Conservation (phyloP, 1,140 invertebrate genomes). For the Polyergus mexicanus region DNA sequence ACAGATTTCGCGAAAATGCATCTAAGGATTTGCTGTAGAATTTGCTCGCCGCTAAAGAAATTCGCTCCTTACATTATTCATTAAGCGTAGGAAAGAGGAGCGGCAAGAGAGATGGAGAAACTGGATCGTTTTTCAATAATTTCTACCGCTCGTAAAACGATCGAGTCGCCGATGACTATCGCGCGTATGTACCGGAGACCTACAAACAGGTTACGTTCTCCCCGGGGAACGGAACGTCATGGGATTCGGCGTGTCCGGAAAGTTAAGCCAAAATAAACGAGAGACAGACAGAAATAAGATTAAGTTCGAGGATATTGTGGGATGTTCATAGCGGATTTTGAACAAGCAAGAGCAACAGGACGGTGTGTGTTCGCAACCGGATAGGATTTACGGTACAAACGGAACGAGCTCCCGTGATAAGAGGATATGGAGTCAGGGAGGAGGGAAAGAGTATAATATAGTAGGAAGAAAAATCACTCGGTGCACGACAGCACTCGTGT, state of each 20-base stretch:
- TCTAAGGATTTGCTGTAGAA: constrained; percentile 1
- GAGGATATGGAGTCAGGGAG: too few species aligned
- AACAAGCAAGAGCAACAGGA: constrained; percentile 46
- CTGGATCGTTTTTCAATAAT: constrained; percentile 60
- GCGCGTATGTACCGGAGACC: constrained; percentile 23
- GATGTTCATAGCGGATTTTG: constrained; percentile 38
- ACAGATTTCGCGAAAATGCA: constrained; percentile 6
- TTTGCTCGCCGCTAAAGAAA: constrained; percentile 14
- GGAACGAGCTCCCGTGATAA: constrained; percentile 21
- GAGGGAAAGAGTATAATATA: not conserved
- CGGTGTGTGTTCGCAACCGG: constrained; percentile 34
- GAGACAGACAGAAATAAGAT: constrained; percentile 44
- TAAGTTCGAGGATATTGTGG: constrained; percentile 48
- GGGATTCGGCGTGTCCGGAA: constrained; percentile 70
- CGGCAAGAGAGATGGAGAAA: not conserved
- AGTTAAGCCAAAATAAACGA: constrained; percentile 68
- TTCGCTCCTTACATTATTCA: constrained; percentile 43
- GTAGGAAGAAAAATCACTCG: constrained; percentile 37
- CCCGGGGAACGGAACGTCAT: constrained; percentile 30
- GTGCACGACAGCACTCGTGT: constrained; percentile 9
- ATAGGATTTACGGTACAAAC: constrained; percentile 58
- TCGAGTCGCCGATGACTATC: constrained; percentile 52
- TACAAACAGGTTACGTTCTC: constrained; percentile 59
- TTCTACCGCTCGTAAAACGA: constrained; percentile 47
- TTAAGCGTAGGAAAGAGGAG: not conserved